Base-by-base conservation (phyloP, 2,113 vertebrate genomes). In the Edolisoma coerulescens region DNA sequence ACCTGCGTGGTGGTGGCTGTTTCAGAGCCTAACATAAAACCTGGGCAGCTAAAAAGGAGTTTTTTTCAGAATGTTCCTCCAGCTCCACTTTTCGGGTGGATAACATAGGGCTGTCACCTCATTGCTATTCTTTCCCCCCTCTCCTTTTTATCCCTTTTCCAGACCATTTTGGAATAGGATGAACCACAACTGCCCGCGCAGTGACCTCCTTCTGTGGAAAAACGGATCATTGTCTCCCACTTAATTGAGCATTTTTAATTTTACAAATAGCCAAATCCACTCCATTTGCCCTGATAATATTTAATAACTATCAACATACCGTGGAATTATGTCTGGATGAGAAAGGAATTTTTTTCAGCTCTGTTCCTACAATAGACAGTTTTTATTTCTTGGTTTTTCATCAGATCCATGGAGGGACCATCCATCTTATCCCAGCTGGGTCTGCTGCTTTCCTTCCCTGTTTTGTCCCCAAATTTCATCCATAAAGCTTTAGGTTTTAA, bases 391-490 rank as follows among this genome's bases (percentile, higher is more conserved):
- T 50, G 11, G 1, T 16, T 41, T 86, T 94, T 42, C 42, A 78
- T 15, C 33, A 59, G 30, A 45, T 70, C 54, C 0, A 0, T 63
- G 56, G 47, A 67, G 49, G 47, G 5, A 28, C 47, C 17, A 1
- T 35, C 14, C 7, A 13, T 47, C 4, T 60, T 68, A 44, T 2
- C 26, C 30, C 4, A 0, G 35, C 19, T 1, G 1, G 7, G 8
- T 67, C 33, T 84, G 10, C 61, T 70, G 26, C 37, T 83, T 75
- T 27, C 17, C 90, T 35, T 73, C 20, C 18, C 10, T 8, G 7
- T 30, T 78, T 84, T 30, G 7, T 42, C 35, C 32, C 47, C 33
- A 35, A 0, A 70, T 84, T 76, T 59, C 18, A 24, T 41, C 64
- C 19, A 5, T 12, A 14, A 33, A 22, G 5, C 10, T 91, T 84